Evolutionary conservation across 2,113 vertebrate genomes (phyloP).

Genomic region (Verasper variegatus): DNA sequence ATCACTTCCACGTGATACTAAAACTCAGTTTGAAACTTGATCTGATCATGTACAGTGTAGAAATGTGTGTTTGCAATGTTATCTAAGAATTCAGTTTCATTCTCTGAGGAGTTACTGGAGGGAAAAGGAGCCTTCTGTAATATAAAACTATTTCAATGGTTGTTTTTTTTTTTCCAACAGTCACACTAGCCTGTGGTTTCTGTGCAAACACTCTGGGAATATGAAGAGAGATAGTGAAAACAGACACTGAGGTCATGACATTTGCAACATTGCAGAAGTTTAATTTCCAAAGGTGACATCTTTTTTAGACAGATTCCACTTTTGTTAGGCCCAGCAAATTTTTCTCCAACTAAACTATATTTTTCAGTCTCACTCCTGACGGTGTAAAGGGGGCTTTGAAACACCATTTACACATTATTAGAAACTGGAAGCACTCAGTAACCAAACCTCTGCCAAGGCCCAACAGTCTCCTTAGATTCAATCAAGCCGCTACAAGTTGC

Average conservation of each 20-base stretch:
- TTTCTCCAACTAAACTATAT: too few relatives aligned
- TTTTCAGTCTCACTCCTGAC: too few relatives aligned
- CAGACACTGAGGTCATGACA: not conserved
- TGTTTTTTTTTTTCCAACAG: not conserved
- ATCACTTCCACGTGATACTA: not conserved
- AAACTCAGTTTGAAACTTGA: constrained; percentile 12
- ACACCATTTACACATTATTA: not conserved
- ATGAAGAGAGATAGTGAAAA: not conserved
- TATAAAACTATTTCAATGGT: constrained; percentile 15
- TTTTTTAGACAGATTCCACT: not conserved
- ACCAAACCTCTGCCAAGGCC: too few relatives aligned
- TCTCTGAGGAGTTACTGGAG: constrained; percentile 17
- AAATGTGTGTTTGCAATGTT: not conserved
- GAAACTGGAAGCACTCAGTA: too few relatives aligned
- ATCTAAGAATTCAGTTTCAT: not conserved
- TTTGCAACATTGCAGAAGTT: not conserved
- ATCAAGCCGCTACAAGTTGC: too few relatives aligned
- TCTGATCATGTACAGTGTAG: constrained; percentile 7
- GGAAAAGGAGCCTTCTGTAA: constrained; percentile 18
- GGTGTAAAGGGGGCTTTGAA: not conserved
- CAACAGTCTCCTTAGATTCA: too few relatives aligned
- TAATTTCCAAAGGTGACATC: not conserved
- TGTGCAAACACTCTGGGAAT: constrained; percentile 11
- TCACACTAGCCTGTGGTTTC: constrained; percentile 20
- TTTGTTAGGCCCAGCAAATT: not conserved